Percentiles rank a stretch among this genome's conserved stretches.
These are phyloP conservation scores for Tribolium madens DNA, from an alignment of 1,140 invertebrate species.

Conservation along the genomic window DNA sequence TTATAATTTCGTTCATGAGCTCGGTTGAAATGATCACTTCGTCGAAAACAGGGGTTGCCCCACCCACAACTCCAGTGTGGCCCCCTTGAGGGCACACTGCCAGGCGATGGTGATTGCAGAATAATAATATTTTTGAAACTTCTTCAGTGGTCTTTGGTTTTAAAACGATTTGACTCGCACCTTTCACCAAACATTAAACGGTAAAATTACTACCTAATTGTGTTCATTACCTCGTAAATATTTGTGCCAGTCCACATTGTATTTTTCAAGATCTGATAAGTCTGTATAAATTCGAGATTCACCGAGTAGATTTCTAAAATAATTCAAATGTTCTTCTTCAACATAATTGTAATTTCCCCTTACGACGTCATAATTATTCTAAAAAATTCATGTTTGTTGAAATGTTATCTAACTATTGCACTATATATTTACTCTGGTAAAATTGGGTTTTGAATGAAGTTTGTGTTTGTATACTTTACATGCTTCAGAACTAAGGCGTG, in stretches of 20 bases:
- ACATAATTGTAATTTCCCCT: constrained; percentile 67
- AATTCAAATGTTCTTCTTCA: constrained; percentile 73
- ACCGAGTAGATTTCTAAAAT: constrained; percentile 81
- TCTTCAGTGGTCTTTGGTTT: constrained; percentile 90
- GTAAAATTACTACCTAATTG: too few species aligned
- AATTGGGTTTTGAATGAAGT: constrained; percentile 53
- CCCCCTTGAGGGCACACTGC: constrained; percentile 95
- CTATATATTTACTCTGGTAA: constrained; percentile 57
- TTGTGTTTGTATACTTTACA: neutral
- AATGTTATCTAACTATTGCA: constrained; percentile 4
- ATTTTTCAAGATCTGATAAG: constrained; percentile 80
- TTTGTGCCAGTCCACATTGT: constrained; percentile 94
- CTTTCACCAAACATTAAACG: too few species aligned
- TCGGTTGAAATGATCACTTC: constrained; percentile 91
- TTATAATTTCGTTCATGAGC: constrained; percentile 88
- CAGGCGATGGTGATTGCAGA: constrained; percentile 85
- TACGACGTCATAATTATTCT: constrained; percentile 67
- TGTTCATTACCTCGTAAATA: constrained; percentile 81
- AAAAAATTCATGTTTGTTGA: constrained; percentile 45
- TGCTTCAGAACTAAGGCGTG: neutral
- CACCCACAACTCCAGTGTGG: constrained; percentile 92
- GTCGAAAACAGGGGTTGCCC: constrained; percentile 95
- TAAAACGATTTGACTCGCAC: constrained; percentile 77
- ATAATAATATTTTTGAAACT: constrained; percentile 85
- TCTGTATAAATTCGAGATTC: constrained; percentile 79